Evolutionary conservation across 2,797 vertebrate genomes (phyloP), one percentile per base, ranked within the genome.

Genomic region (Ptychadena robeensis): DNA sequence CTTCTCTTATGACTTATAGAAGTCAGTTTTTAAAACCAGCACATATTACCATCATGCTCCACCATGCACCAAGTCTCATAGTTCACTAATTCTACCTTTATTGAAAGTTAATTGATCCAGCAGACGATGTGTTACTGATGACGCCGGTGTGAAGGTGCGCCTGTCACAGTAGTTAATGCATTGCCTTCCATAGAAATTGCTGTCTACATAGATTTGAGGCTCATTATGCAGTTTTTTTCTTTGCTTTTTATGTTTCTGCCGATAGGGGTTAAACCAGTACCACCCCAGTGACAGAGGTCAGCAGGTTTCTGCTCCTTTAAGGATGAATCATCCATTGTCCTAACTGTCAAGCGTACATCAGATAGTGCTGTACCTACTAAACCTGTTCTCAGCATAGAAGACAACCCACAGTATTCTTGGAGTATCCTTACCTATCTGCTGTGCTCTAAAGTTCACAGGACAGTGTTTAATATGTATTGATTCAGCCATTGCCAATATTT

Each of bases 1-100:
- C 7, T 18, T 9, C 38, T 75, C 73, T 75, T 75, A 59, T 75
- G 73, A 75, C 57, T 63, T 64, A 15, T 10, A 75, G 14, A 28
- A 65, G n/a, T 59, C 44, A 3, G 18, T 3, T 53, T 53, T 4
- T 53, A 0, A 61, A 28, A 28, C 59, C 9, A 27, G n/a, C 9
- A 2, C 28, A 28, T 28, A 61, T 28, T 25, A 27, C 25, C 27
- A 27, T 9, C 28, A 9, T 61, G 25, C 59, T 25, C n/a, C n/a
- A n/a, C n/a, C n/a, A n/a, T n/a, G n/a, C n/a, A n/a, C n/a, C n/a
- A 27, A 27, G 25, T 27, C 59, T 61, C 59, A 61, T 11, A 27
- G 59, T 12, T 61, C 57, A 10, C 8, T 25, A 59, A 25, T 59
- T 59, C 59, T 61, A 25, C 1, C 59, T 61, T 28, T 25, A 27